These are phyloP conservation scores for Anagrus nilaparvatae DNA, from an alignment of 1,140 invertebrate genomes.

Conservation along the genomic window DNA sequence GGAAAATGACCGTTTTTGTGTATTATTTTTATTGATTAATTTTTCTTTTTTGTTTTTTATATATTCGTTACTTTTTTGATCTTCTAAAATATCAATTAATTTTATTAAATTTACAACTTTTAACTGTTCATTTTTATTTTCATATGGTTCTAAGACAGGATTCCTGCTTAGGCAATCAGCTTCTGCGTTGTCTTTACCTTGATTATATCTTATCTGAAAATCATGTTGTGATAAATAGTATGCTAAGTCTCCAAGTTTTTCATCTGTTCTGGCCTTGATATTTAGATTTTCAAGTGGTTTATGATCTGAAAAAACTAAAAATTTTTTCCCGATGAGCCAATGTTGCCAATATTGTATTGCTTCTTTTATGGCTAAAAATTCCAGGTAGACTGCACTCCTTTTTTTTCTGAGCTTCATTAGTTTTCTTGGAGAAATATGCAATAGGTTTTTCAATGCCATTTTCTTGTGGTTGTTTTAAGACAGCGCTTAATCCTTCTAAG, in stretches of 20 bases:
- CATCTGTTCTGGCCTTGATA: slow-evolving; percentile 6
- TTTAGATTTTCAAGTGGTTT: slow-evolving; percentile 15
- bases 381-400: slow-evolving; percentile 1
- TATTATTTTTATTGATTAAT: neutral
- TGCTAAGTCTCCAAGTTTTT: neutral
- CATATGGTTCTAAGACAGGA: neutral
- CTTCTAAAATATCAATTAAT: neutral
- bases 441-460: neutral
- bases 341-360: slow-evolving; percentile 4
- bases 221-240: slow-evolving; percentile 3
- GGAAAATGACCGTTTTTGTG: no score
- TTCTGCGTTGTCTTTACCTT: slow-evolving; percentile 13
- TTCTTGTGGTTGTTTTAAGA: neutral
- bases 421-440: neutral
- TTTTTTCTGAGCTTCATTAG: neutral
- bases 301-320: slow-evolving; percentile 14
- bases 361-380: slow-evolving; percentile 1
- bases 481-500: no score
- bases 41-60: neutral
- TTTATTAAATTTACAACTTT: neutral
- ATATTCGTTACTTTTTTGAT: neutral
- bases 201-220: slow-evolving; percentile 10
- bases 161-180: slow-evolving; percentile 14
- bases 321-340: slow-evolving; percentile 9
- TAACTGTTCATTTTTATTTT: neutral